These are phyloP conservation scores for Phyllotreta cruciferae DNA, from an alignment of 2,888 invertebrate genomes.

Conservation along the genomic window DNA sequence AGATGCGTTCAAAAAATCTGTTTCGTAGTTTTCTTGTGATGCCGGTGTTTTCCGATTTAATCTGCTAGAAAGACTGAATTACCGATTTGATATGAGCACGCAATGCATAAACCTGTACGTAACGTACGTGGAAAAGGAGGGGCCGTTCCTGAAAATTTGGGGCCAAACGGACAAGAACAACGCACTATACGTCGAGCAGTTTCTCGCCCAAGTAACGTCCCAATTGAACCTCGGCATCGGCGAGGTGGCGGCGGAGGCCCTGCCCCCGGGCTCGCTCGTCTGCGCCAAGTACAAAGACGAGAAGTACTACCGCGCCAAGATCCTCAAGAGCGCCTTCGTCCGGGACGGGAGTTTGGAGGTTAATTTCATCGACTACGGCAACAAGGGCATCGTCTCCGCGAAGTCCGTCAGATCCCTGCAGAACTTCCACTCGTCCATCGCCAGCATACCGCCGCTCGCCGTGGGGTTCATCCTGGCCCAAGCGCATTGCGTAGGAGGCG, in stretches of 20 bases:
- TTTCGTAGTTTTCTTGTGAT: constrained; percentile 2
- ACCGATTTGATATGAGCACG: not conserved
- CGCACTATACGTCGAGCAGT: constrained; percentile 66
- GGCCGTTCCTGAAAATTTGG: constrained; percentile 74
- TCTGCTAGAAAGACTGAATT: too few relatives aligned
- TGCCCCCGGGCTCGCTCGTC: constrained; percentile 62
- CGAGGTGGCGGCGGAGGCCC: constrained; percentile 48
- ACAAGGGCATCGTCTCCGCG: constrained; percentile 67
- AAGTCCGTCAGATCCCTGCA: constrained; percentile 67
- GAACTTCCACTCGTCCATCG: constrained; percentile 60
- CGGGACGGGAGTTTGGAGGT: constrained; percentile 67
- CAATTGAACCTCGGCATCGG: constrained; percentile 62
- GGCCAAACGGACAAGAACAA: constrained; percentile 71
- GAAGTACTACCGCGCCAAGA: constrained; percentile 70
- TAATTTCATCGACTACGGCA: constrained; percentile 75
- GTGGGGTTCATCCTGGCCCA: constrained; percentile 68
- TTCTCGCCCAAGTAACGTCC: constrained; percentile 60
- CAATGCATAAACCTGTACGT: constrained; percentile 56
- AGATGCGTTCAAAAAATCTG: constrained; percentile 1
- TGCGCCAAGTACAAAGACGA: constrained; percentile 74
- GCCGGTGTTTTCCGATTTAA: constrained; percentile 5
- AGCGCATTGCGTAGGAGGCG: constrained; percentile 58
- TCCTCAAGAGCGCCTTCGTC: constrained; percentile 62
- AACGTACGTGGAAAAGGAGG: constrained; percentile 74
- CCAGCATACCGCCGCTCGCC: constrained; percentile 65